Base-by-base conservation (phyloP, 1,140 invertebrate genomes). In the Drosophila setifemur region DNA sequence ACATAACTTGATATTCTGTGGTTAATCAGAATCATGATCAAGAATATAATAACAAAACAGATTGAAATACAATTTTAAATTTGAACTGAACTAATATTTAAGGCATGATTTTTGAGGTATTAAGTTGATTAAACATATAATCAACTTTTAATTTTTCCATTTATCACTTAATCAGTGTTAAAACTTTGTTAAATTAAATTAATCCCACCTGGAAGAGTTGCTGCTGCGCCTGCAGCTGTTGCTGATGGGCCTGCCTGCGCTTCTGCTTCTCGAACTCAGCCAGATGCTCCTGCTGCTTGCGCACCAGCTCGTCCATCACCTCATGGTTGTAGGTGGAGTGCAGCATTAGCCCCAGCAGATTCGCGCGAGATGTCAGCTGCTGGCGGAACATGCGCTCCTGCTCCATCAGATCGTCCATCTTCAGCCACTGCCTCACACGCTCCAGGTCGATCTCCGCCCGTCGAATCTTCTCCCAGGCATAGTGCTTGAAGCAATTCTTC, bases 261-360 rank as follows among this genome's bases (percentile, higher is more conserved):
- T 85, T 78, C 11, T 74, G 74, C 26, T 83, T 83, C 23, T 83
- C 79, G 4, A 83, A 68, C 26, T 83, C 79, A 0, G 54, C 79
- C 40, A 85, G 48, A 40, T 88, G 83, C 14, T 88, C 68, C 48
- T 89, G 79, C 47, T 90, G 86, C 21, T 89, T 85, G 21, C 90
- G 69, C 19, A 86, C 87, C 4, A 91, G 45, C 48, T 92, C 90
- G 75, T 96, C 96, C 93, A 97, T 95, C 1, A 97, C 92, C 79
- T 98, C 96, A 86, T 99, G 97, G 90, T 98, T 96, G 79, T 97
- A 97, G 0, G 97, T 98, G 0, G 97, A 98, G 90, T 99, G 97
- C 8, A 99, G 90, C 95, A 99, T 96, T 0, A 99, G 91, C 0
- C 96, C 96, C 2, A 99, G 91, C 0, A 98, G 96, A 11, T 97